Evolutionary conservation across 64 coral and sea anemone genomes (phyloP).

Genomic region (Acropora yongei): DNA sequence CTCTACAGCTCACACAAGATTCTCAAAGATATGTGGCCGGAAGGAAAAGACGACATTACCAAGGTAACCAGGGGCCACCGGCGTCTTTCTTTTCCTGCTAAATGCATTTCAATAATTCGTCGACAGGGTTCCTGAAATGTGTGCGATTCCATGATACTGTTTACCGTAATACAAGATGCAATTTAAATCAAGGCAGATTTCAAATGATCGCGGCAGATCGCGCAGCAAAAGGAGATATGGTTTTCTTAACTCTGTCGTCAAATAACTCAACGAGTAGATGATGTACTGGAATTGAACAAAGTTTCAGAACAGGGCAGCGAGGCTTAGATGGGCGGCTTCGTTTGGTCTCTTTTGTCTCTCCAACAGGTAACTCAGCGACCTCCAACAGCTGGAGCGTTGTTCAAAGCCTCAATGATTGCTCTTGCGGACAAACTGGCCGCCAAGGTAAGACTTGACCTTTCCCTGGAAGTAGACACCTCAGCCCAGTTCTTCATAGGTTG

Average conservation of each 20-base stretch:
- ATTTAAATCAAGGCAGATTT: no score
- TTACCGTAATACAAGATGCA: no score
- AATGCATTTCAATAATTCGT: no score
- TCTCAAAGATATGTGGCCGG: slow-evolving; percentile 99
- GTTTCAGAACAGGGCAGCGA: no score
- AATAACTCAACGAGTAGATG: no score
- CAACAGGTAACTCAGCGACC: slow-evolving; percentile 93
- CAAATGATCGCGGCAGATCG: no score
- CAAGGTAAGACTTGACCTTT: slow-evolving; percentile 54
- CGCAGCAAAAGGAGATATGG: no score
- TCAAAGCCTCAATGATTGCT: slow-evolving; percentile 98
- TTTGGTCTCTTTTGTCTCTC: background rate
- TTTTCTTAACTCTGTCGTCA: no score
- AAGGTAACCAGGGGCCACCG: slow-evolving; percentile 37
- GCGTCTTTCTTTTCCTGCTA: no score
- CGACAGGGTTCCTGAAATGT: no score
- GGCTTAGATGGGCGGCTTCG: background rate
- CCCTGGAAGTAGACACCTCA: background rate
- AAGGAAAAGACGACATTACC: slow-evolving; percentile 92
- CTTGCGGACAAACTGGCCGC: slow-evolving; percentile 82
- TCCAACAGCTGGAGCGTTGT: slow-evolving; percentile 83
- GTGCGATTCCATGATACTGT: no score
- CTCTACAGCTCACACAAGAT: slow-evolving; percentile 68
- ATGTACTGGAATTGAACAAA: no score
- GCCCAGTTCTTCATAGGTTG: background rate